These are phyloP conservation scores for Nilaparvata lugens DNA, from an alignment of 1,140 invertebrate species.

Conservation along the genomic window DNA sequence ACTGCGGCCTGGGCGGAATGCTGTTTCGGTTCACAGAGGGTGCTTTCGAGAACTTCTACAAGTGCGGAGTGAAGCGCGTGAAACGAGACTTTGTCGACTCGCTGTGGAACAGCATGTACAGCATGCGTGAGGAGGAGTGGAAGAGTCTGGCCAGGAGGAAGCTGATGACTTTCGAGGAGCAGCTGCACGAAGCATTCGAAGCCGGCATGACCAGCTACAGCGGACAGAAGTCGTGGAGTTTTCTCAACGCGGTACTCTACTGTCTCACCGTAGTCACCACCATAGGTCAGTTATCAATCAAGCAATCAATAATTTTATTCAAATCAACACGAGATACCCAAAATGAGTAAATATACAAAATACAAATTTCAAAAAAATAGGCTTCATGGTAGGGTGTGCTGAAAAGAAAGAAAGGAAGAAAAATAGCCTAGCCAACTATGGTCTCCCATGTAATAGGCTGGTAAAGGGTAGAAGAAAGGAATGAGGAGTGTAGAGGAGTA, in stretches of 20 bases:
- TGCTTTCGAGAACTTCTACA: conserved; percentile 72
- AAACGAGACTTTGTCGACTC: conserved; percentile 75
- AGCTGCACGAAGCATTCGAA: conserved; percentile 72
- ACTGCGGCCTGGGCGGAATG: conserved; percentile 67
- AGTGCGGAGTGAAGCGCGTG: conserved; percentile 76
- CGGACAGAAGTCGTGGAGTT: conserved; percentile 80
- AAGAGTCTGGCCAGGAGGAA: conserved; percentile 69
- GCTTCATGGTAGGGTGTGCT: too few relatives aligned
- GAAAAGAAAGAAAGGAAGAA: too few relatives aligned
- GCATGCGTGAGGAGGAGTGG: conserved; percentile 78
- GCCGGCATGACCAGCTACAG: conserved; percentile 70
- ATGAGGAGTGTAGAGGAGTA: too few relatives aligned
- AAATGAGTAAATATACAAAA: too few relatives aligned
- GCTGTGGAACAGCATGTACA: conserved; percentile 68
- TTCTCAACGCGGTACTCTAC: conserved; percentile 86
- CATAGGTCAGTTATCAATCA: conserved; percentile 78
- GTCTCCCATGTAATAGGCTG: too few relatives aligned
- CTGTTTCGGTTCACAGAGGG: conserved; percentile 71
- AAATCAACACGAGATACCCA: too few relatives aligned
- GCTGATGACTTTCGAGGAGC: conserved; percentile 76
- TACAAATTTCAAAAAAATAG: too few relatives aligned
- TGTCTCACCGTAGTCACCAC: conserved; percentile 87
- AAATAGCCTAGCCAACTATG: too few relatives aligned
- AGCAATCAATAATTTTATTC: too few relatives aligned
- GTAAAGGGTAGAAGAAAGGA: too few relatives aligned